Evolutionary conservation across 2,113 vertebrate genomes (phyloP), one percentile per base, ranked within the genome.

Genomic region (Rhizomys pruinosus): DNA sequence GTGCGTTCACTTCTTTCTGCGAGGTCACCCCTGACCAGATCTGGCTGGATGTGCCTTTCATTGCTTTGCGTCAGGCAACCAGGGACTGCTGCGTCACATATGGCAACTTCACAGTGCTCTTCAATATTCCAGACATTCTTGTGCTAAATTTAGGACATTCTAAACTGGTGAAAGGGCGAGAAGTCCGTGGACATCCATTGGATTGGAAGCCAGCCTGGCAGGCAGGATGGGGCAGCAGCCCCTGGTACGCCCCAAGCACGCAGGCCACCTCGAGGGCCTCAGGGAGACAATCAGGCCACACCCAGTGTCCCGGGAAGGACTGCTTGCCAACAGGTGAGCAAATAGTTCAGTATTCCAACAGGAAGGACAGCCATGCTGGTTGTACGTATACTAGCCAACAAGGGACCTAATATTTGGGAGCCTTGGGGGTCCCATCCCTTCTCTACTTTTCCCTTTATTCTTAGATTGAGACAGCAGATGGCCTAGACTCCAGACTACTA

Each of bases 81-180:
- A 42, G n/a, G 42, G 25, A 90, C 25, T 2, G 5, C 17, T 19
- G 34, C 20, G 32, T 47, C 42, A 47, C n/a, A 73, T 37, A 42
- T 25, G 57, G 8, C 69, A 79, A 77, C 17, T 81, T 69, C 15
- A 39, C 0, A 15, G 27, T 87, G 52, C 44, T 61, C 84, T 19
- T 64, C 59, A 89, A 42, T 68, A 68, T 55, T 86, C 61, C 64
- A 44, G 57, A 72, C 7, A 5, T 84, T 61, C n/a, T 29, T 64
- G 87, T 25, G 25, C 22, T 90, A 69, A 80, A 86, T 88, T 76
- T 72, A 93, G 42, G 73, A 77, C 57, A 16, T 2, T 92, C 55
- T 80, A 66, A 73, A 68, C 37, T 73, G 25, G 1, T 15, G 7
- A 78, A 76, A 59, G n/a, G 13, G 22, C 23, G n/a, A 3, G 52